Evolutionary conservation across 2,888 invertebrate species (phyloP), one percentile per base, ranked within the genome.

Genomic region (Epistrophella euchroma): DNA sequence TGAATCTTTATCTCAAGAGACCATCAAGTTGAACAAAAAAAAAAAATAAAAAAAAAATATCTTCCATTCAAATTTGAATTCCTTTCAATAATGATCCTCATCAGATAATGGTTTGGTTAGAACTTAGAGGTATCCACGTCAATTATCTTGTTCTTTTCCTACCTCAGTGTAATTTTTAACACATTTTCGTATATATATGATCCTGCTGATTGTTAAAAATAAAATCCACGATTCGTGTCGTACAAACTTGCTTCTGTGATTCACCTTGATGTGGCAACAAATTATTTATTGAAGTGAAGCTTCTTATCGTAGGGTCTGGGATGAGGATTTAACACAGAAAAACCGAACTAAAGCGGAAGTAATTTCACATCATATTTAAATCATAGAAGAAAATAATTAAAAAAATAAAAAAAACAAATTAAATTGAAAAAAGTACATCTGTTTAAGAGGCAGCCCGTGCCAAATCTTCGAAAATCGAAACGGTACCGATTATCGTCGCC

Each of bases 11-110:
- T 22, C 25, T 55, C 9, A n/a, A 19, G 19, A 68, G 15, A 17
- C 55, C 32, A 37, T 60, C 19, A 50, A 7, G 22, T 2, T 13
- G 7, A 47, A 13, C 11, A 17, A 11, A 56, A 64, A 40, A 74
- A 17, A 25, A 58, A 35, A 43, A 56, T 7, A 32, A 32, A 32
- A 32, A 32, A 32, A 32, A 52, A 52, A 28, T 9, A 52, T 52
- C 52, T 52, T 52, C 25, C 52, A 28, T 52, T 52, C 52, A 56
- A 83, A 74, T 79, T 73, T 25, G 74, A 64, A 79, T 84, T 74
- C 80, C 66, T 85, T 80, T 70, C 72, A 73, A 55, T 80, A 66
- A 68, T 68, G 71, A 84, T 84, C 71, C 71, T 56, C 56, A 7
- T 58, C 10, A 58, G 75, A 52, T 75, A 72, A 80, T 71, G 70